Percentiles rank a stretch among this genome's conserved stretches.
Conservation (phyloP, 37 sponge, comb jelly and placozoan genomes). For the Lycopodina hypogea region DNA sequence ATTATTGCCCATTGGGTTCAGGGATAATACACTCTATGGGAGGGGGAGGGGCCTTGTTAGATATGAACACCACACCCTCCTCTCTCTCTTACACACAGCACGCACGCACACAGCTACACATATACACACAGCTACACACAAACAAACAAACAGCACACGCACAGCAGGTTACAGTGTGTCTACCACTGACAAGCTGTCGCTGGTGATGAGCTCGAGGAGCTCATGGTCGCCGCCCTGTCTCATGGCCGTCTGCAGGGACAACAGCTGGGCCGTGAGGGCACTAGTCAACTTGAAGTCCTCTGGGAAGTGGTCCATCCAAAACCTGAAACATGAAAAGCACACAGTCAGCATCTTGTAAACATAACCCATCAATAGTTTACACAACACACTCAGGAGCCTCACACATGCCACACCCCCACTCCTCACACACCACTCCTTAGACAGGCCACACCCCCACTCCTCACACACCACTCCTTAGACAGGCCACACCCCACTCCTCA, state of each 20-base stretch:
- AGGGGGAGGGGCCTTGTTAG: no score
- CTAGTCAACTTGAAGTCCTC: conserved; percentile 31
- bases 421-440: no score
- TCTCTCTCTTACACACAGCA: not conserved
- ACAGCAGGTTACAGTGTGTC: no score
- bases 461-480: no score
- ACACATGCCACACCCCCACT: no score
- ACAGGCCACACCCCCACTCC: no score
- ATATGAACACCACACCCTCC: conserved; percentile 11
- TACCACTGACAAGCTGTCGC: conserved; percentile 41
- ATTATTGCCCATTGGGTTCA: not conserved
- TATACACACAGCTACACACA: no score
- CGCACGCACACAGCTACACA: not conserved
- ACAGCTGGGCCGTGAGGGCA: not conserved
- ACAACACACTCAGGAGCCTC: no score
- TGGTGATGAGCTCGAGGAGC: conserved; percentile 15
- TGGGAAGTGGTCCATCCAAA: conserved; percentile 43
- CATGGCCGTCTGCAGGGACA: conserved; percentile 26
- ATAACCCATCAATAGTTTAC: no score
- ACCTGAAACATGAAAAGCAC: conserved; percentile 15
- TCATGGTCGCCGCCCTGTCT: conserved; percentile 6
- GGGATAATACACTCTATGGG: no score
- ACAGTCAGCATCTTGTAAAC: not conserved
- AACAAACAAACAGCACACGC: no score
- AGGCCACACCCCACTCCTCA: no score